Percentiles rank a stretch among this genome's conserved stretches.
Conservation (phyloP, 2,888 invertebrate species). For the Eupithecia dodoneata region DNA sequence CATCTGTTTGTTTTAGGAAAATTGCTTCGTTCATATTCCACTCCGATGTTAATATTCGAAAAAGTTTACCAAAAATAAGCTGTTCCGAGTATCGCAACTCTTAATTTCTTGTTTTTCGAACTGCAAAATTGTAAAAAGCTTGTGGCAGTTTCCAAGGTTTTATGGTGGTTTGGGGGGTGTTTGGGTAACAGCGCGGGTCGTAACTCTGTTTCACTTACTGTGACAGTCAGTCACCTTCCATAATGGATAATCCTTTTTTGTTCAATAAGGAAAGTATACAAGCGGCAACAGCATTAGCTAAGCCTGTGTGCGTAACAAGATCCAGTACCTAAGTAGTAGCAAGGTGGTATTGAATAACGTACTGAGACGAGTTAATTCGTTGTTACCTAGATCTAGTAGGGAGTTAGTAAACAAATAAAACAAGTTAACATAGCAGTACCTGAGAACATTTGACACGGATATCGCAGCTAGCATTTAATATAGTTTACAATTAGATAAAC, state of each 20-base stretch:
- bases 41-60: constrained; percentile 44
- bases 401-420: background rate
- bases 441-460: constrained; percentile 13
- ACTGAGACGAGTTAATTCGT: background rate
- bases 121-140: constrained; percentile 65
- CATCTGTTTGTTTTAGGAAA: constrained; percentile 39
- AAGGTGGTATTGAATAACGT: background rate
- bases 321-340: background rate
- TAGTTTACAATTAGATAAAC: constrained; percentile 38
- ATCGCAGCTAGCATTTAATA: constrained; percentile 1
- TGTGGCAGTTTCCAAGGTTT: constrained; percentile 62
- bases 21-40: constrained; percentile 43
- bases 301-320: constrained; percentile 7
- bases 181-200: constrained; percentile 57
- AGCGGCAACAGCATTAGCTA: constrained; percentile 34
- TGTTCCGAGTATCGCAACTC: constrained; percentile 49
- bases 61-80: constrained; percentile 42
- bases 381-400: background rate
- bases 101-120: constrained; percentile 61
- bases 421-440: background rate
- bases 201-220: constrained; percentile 69
- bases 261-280: constrained; percentile 46
- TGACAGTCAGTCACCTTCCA: constrained; percentile 64
- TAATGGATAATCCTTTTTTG: constrained; percentile 70
- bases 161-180: constrained; percentile 59